Percentiles rank a stretch among this genome's conserved stretches.
phyloP scores from a whole-genome alignment of 2,888 invertebrate species.

The Hymenopus coronatus region DNA sequence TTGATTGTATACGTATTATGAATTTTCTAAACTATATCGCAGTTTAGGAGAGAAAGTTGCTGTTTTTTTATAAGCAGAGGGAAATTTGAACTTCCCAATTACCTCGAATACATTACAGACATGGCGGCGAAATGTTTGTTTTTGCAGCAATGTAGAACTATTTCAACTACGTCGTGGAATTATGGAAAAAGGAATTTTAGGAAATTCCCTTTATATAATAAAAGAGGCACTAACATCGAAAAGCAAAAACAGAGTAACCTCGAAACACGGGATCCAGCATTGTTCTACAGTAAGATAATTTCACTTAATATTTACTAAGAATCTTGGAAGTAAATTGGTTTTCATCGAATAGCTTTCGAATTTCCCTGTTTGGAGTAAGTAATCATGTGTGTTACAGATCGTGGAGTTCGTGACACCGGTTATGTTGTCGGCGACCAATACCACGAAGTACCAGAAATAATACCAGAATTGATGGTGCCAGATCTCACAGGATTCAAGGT shows the following conservation, averaged over 20 bases:
- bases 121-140: neutral
- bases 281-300: slow-evolving; percentile 58
- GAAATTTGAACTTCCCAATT: no score
- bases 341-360: neutral
- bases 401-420: slow-evolving; percentile 69
- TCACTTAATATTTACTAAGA: neutral
- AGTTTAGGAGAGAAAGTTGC: no score
- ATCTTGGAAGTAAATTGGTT: neutral
- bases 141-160: slow-evolving; percentile 41
- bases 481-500: slow-evolving; percentile 75
- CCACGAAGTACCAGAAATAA: slow-evolving; percentile 75
- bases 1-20: no score
- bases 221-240: slow-evolving; percentile 67
- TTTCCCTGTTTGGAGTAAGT: neutral
- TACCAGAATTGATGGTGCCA: slow-evolving; percentile 91
- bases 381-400: slow-evolving; percentile 47
- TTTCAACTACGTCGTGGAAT: slow-evolving; percentile 52
- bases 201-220: slow-evolving; percentile 73
- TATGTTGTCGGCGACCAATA: slow-evolving; percentile 55
- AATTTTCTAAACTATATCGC: no score
- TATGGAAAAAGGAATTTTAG: slow-evolving; percentile 77
- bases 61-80: no score
- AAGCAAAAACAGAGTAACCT: slow-evolving; percentile 55
- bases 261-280: slow-evolving; percentile 58
- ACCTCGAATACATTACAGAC: no score